Evolutionary conservation across 2,113 vertebrate genomes (phyloP).

Genomic region (Platysteira castanea): DNA sequence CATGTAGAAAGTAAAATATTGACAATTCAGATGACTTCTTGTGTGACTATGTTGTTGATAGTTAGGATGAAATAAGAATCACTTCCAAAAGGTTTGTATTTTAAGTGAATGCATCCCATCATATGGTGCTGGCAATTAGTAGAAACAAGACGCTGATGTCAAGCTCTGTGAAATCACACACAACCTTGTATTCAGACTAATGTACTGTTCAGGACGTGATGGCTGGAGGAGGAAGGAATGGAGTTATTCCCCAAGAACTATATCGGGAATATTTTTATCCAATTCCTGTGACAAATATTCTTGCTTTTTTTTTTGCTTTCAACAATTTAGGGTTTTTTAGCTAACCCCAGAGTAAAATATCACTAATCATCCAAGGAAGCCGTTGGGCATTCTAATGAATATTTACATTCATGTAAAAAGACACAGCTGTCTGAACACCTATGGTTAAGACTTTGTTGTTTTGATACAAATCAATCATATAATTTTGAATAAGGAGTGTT

Average conservation of each 20-base stretch:
- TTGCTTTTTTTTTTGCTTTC: background rate
- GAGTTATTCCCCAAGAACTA: background rate
- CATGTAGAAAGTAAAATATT: background rate
- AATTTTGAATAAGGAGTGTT: background rate
- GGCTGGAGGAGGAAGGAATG: background rate
- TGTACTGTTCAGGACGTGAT: background rate
- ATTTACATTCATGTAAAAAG: background rate
- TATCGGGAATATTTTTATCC: background rate
- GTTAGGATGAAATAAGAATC: background rate
- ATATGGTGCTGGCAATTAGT: background rate
- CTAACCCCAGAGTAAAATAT: conserved; percentile 7
- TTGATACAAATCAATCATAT: background rate
- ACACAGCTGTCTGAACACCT: background rate
- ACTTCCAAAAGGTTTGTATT: background rate
- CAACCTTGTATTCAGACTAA: background rate
- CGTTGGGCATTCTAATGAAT: background rate
- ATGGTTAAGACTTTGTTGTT: background rate
- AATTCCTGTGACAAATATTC: background rate
- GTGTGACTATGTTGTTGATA: background rate
- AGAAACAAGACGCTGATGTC: background rate
- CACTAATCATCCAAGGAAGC: conserved; percentile 23
- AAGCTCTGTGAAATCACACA: background rate
- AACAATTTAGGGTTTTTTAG: conserved; percentile 10
- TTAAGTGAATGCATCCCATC: background rate
- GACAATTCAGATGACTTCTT: background rate